Conservation (phyloP, 2,888 invertebrate genomes). For the Agrotis puta region DNA sequence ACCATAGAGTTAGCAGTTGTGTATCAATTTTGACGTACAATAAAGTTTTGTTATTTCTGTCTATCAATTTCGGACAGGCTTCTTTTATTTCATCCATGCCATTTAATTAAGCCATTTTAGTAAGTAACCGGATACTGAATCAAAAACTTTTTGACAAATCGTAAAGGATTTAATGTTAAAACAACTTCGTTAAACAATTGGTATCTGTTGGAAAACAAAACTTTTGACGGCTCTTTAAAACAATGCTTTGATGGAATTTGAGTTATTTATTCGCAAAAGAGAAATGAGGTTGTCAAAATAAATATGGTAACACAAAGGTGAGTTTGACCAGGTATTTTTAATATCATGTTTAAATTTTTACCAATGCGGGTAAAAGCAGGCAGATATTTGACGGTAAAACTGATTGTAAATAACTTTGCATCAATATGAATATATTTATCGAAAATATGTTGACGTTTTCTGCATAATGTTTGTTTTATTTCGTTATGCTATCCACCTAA, state of each 20-base stretch:
- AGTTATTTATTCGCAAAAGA: slow-evolving; percentile 54
- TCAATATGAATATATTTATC: too few species aligned
- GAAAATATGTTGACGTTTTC: too few species aligned
- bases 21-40: too few species aligned
- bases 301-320: slow-evolving; percentile 37
- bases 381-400: too few species aligned
- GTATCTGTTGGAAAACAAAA: slow-evolving; percentile 25
- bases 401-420: too few species aligned
- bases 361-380: too few species aligned
- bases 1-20: too few species aligned
- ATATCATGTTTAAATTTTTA: slow-evolving; percentile 30
- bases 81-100: background rate
- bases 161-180: slow-evolving; percentile 29
- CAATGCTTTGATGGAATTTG: slow-evolving; percentile 45
- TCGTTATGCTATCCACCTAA: slow-evolving; percentile 22
- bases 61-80: background rate
- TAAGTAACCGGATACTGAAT: background rate
- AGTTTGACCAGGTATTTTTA: slow-evolving; percentile 32
- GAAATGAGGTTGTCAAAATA: slow-evolving; percentile 41
- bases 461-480: slow-evolving; percentile 8
- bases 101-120: slow-evolving; percentile 1
- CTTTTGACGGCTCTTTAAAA: slow-evolving; percentile 29
- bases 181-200: slow-evolving; percentile 30
- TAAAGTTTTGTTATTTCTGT: too few species aligned
- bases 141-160: slow-evolving; percentile 15